A percentile compares a stretch with the other conserved stretches of the same genome.
Evolutionary conservation across 1,140 invertebrate genomes (phyloP).

Genomic region (Pogonomyrmex californicus): DNA sequence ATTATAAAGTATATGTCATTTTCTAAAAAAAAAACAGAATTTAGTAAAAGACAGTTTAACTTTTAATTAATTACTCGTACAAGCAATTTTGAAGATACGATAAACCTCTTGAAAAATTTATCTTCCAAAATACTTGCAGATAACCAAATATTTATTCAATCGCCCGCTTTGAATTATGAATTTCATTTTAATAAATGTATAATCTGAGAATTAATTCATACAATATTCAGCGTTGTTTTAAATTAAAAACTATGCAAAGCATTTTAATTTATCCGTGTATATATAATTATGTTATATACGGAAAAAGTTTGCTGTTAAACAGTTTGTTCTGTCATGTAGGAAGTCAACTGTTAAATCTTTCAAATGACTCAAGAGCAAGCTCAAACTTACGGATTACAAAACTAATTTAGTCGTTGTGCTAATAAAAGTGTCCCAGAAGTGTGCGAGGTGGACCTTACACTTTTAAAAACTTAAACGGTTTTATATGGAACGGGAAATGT

Average conservation of each 20-base stretch:
- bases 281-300: not conserved
- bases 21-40: too few species aligned
- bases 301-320: slow-evolving; percentile 23
- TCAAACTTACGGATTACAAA: slow-evolving; percentile 50
- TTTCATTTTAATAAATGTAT: not conserved
- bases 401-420: slow-evolving; percentile 58
- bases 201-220: not conserved
- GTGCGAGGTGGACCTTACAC: slow-evolving; percentile 16
- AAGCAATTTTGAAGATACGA: not conserved
- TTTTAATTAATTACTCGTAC: not conserved
- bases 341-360: slow-evolving; percentile 47
- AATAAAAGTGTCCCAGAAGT: slow-evolving; percentile 51
- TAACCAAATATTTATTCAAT: not conserved
- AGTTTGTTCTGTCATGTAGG: not conserved
- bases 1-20: not conserved
- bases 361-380: slow-evolving; percentile 1
- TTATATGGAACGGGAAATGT: slow-evolving; percentile 54
- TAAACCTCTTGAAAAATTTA: not conserved
- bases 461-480: slow-evolving; percentile 62
- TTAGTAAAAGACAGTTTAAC: not conserved
- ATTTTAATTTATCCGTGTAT: not conserved
- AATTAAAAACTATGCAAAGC: not conserved
- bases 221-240: not conserved
- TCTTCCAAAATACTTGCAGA: not conserved
- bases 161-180: not conserved